Base-by-base conservation (phyloP, 2,797 vertebrate species). In the Diplodus puntazzo region DNA sequence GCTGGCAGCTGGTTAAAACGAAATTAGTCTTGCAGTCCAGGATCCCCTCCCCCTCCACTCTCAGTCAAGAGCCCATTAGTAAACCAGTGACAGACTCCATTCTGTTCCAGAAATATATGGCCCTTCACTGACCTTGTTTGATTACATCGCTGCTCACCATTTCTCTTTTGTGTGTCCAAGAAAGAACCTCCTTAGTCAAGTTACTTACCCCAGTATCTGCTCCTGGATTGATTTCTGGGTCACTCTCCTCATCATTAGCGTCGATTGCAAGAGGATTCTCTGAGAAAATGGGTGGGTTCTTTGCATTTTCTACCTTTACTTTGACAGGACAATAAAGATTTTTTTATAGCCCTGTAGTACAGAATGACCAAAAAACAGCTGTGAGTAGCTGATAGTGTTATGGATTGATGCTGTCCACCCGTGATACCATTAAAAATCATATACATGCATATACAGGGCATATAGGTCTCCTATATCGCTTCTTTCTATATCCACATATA, bases 21-120 rank as follows among this genome's bases (percentile, higher is more conserved):
- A 75, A 89, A 90, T 89, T 81, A 75, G 75, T 84, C 79, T 82
- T 67, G 64, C 70, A 18, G 80, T 79, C 68, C 17, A 45, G 70
- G 66, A 76, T 69, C 75, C 63, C 69, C 55, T 55, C 71, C 61
- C 79, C 72, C 27, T 68, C 71, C 20, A 10, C 74, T 81, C 80
- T 85, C 67, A 87, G 81, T 92, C 87, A 88, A 89, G 84, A 90
- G 79, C 61, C 85, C 86, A 92, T 93, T 92, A 92, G 89, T 92
- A 88, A 90, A 84, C 72, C 85, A 27, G 82, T 83, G 87, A 92
- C 87, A 90, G 86, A 77, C 80, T 91, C 87, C 76, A 86, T 84
- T 93, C 81, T 82, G 77, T 43, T 87, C 62, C 79, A 81, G 86
- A 85, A 90, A 92, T 90, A 83, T 87, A 90, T 86, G 80, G 83